Evolutionary conservation across 2,113 vertebrate species (phyloP).

Genomic region (Platycercus adscitus): DNA sequence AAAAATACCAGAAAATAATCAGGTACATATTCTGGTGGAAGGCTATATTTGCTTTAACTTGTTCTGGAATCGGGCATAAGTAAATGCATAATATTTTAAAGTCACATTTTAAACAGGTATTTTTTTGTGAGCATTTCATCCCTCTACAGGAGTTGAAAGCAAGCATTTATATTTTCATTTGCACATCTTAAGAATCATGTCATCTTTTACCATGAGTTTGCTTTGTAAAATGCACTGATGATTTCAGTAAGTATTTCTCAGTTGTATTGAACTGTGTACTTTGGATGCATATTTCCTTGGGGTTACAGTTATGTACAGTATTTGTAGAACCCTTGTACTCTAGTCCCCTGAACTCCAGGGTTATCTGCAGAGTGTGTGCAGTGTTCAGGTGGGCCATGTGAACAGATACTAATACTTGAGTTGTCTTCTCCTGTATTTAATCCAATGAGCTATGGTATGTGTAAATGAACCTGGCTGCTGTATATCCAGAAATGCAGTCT

Average conservation of each 20-base stretch:
- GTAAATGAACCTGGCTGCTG: constrained; percentile 45
- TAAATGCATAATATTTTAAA: not conserved
- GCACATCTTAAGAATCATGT: not conserved
- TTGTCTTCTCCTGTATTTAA: constrained; percentile 37
- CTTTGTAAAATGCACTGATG: not conserved
- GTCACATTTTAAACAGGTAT: not conserved
- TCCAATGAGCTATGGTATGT: constrained; percentile 42
- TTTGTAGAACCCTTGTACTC: not conserved
- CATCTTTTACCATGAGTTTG: not conserved
- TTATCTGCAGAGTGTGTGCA: not conserved
- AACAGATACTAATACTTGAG: not conserved
- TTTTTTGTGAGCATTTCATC: not conserved
- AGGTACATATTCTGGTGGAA: not conserved
- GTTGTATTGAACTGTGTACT: not conserved
- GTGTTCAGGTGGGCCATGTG: not conserved
- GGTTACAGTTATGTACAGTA: not conserved
- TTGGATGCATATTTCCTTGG: not conserved
- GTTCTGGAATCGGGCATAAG: not conserved
- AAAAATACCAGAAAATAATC: constrained; percentile 38
- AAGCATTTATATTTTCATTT: not conserved
- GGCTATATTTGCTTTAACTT: not conserved
- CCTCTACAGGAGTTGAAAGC: not conserved
- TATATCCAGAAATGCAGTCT: constrained; percentile 40
- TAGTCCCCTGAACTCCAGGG: not conserved
- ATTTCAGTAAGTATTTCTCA: not conserved